A percentile compares a stretch with the other conserved stretches of the same genome.
These are phyloP conservation scores for Apodemia duryi DNA, from an alignment of 2,888 invertebrate species.

Conservation along the genomic window DNA sequence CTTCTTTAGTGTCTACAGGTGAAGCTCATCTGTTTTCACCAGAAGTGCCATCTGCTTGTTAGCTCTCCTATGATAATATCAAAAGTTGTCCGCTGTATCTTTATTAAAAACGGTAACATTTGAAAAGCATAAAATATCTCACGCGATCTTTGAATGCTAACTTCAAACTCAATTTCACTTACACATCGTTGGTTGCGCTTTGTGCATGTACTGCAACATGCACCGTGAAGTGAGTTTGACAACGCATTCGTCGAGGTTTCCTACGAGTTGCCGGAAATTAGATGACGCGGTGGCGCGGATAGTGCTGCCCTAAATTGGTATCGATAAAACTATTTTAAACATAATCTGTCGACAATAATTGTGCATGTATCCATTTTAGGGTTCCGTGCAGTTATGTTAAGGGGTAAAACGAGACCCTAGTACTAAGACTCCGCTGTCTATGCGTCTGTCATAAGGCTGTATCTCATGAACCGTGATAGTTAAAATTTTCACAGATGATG, in stretches of 20 bases:
- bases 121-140: neutral
- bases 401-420: no score
- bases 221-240: conserved; percentile 40
- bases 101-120: neutral
- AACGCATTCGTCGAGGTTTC: conserved; percentile 44
- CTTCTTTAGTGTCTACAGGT: no score
- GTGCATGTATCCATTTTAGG: neutral
- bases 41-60: no score
- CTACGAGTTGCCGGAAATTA: conserved; percentile 52
- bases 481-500: no score
- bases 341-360: neutral
- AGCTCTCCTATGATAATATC: no score
- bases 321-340: neutral
- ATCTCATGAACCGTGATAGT: no score
- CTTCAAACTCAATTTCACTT: conserved; percentile 31
- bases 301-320: conserved; percentile 7
- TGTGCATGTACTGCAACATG: conserved; percentile 23
- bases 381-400: no score
- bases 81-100: neutral
- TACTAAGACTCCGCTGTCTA: no score
- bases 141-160: conserved; percentile 18
- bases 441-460: no score
- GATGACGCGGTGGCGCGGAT: conserved; percentile 46
- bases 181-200: conserved; percentile 27
- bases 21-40: no score